These are phyloP conservation scores for Psettodes erumei DNA, from an alignment of 2,113 vertebrate species.

Conservation along the genomic window DNA sequence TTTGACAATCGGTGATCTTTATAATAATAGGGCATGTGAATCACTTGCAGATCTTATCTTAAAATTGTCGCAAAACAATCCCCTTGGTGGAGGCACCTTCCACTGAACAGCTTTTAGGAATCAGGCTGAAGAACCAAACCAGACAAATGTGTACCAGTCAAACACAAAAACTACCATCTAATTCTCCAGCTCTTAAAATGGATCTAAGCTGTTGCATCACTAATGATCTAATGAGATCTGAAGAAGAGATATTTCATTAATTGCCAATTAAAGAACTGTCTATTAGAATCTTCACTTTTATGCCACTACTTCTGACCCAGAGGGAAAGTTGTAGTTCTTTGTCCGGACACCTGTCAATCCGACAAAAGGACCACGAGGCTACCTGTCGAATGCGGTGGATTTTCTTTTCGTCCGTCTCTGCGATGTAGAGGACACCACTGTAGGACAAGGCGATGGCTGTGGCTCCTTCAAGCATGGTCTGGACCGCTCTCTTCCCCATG, in stretches of 20 bases:
- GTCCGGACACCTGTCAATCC: neutral
- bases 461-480: slow-evolving; percentile 95
- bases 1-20: too few relatives aligned
- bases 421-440: slow-evolving; percentile 94
- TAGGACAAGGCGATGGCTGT: slow-evolving; percentile 95
- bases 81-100: neutral
- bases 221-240: too few relatives aligned
- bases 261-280: too few relatives aligned
- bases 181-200: too few relatives aligned
- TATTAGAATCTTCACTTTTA: neutral
- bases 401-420: slow-evolving; percentile 98
- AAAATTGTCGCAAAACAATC: neutral
- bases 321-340: neutral
- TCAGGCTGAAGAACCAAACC: neutral
- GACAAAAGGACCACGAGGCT: neutral
- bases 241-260: too few relatives aligned
- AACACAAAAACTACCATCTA: too few relatives aligned
- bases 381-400: slow-evolving; percentile 96
- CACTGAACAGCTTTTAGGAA: neutral
- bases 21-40: neutral
- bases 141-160: too few relatives aligned
- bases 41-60: neutral
- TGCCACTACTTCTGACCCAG: neutral
- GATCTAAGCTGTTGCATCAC: too few relatives aligned
- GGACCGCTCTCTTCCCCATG: slow-evolving; percentile 90